Conservation (phyloP, 1,140 invertebrate genomes). For the Neoseiulus cucumeris region DNA sequence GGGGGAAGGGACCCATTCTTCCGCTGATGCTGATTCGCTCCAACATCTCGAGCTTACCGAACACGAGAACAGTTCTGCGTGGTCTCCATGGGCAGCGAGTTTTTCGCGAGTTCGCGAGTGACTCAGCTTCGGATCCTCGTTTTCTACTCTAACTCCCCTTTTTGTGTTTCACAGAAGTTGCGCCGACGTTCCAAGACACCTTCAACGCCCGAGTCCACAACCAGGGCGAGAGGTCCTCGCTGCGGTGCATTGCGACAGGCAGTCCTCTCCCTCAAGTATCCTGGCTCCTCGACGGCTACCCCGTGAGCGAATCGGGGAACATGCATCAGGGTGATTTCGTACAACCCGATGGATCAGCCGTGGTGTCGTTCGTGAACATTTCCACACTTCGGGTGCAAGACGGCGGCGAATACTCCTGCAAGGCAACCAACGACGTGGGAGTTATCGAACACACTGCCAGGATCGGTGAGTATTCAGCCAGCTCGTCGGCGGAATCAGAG, state of each 20-base stretch:
- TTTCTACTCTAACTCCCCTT: too few relatives aligned
- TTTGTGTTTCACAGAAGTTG: background rate
- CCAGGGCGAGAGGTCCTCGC: constrained; percentile 34
- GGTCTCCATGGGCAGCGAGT: too few relatives aligned
- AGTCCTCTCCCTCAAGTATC: constrained; percentile 50
- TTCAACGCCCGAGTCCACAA: background rate
- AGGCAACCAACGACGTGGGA: constrained; percentile 17
- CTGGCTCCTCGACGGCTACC: constrained; percentile 27
- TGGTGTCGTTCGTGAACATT: constrained; percentile 32
- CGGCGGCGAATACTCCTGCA: constrained; percentile 24
- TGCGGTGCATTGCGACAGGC: constrained; percentile 73
- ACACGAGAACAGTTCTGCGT: too few relatives aligned
- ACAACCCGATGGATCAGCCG: constrained; percentile 23
- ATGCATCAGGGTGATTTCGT: constrained; percentile 24
- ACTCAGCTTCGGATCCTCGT: too few relatives aligned
- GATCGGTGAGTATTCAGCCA: constrained; percentile 8
- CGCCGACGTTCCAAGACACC: background rate
- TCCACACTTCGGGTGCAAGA: constrained; percentile 27
- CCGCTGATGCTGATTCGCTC: too few relatives aligned
- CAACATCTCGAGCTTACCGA: too few relatives aligned
- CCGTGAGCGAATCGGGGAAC: constrained; percentile 18
- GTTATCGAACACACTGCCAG: constrained; percentile 16
- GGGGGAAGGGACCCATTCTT: too few relatives aligned
- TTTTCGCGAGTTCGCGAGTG: too few relatives aligned
- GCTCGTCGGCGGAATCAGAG: too few relatives aligned